Evolutionary conservation across 2,888 invertebrate species (phyloP).

Genomic region (Pseudococcus jackbeardsleyi): DNA sequence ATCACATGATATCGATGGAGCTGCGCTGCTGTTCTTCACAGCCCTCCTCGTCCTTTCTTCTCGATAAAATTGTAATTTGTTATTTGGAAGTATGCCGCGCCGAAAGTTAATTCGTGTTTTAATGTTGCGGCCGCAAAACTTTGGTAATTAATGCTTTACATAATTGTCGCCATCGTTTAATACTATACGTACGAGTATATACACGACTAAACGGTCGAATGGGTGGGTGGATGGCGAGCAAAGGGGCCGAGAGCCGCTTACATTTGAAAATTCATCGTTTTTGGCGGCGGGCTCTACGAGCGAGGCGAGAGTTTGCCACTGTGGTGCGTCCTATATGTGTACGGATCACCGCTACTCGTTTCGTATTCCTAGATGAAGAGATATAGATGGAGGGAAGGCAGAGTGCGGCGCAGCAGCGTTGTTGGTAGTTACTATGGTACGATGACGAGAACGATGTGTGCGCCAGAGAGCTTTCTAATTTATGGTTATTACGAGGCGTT

Average conservation of each 20-base stretch:
- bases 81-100: neutral
- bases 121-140: constrained; percentile 12
- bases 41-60: neutral
- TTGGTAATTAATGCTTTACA: constrained; percentile 19
- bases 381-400: neutral
- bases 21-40: no score
- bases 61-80: constrained; percentile 21
- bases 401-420: neutral
- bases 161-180: constrained; percentile 22
- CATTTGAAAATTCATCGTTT: neutral
- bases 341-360: neutral
- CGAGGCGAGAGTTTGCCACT: neutral
- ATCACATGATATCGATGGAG: no score
- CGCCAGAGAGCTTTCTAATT: constrained; percentile 14
- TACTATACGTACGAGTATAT: neutral
- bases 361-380: neutral
- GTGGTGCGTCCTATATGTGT: neutral
- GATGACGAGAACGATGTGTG: constrained; percentile 1
- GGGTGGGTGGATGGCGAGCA: neutral
- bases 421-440: neutral
- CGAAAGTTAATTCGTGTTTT: constrained; percentile 19
- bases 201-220: neutral
- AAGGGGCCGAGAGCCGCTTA: neutral
- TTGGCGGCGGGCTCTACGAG: neutral
- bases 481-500: constrained; percentile 32